Evolutionary conservation across 2,797 vertebrate species (phyloP).

Genomic region (Taeniopygia guttata): DNA sequence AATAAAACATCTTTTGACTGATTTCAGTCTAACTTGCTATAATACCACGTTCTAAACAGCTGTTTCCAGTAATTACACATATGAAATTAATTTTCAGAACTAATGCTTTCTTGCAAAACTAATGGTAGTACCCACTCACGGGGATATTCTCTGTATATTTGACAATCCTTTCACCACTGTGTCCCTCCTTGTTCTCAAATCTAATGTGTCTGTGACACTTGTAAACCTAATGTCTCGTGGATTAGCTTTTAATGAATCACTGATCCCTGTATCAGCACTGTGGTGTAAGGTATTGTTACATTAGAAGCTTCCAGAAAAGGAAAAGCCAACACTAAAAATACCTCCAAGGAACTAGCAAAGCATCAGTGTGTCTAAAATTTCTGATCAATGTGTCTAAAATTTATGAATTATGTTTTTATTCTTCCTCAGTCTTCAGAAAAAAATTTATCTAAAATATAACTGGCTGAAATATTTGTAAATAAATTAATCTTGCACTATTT

Average conservation of each 20-base stretch:
- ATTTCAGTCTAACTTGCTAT: constrained; percentile 1
- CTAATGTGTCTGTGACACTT: constrained; percentile 46
- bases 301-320: constrained; percentile 62
- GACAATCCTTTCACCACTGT: constrained; percentile 45
- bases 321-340: constrained; percentile 62
- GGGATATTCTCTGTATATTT: constrained; percentile 44
- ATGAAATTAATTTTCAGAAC: constrained; percentile 42
- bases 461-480: constrained; percentile 55
- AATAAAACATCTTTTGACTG: not conserved
- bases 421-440: not conserved
- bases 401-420: not conserved
- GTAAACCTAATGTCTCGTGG: constrained; percentile 40
- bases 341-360: not conserved
- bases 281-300: constrained; percentile 46
- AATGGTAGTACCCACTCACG: not conserved
- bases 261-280: constrained; percentile 35
- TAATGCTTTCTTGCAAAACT: constrained; percentile 55
- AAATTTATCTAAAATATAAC: not conserved
- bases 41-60: not conserved
- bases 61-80: not conserved
- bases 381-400: not conserved
- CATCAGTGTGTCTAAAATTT: not conserved
- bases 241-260: constrained; percentile 53
- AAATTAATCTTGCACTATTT: constrained; percentile 44
- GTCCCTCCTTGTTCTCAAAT: constrained; percentile 33